Percentiles rank a stretch among this genome's conserved stretches.
These are phyloP conservation scores for Hedya salicella DNA, from an alignment of 2,888 invertebrate species.

Conservation along the genomic window DNA sequence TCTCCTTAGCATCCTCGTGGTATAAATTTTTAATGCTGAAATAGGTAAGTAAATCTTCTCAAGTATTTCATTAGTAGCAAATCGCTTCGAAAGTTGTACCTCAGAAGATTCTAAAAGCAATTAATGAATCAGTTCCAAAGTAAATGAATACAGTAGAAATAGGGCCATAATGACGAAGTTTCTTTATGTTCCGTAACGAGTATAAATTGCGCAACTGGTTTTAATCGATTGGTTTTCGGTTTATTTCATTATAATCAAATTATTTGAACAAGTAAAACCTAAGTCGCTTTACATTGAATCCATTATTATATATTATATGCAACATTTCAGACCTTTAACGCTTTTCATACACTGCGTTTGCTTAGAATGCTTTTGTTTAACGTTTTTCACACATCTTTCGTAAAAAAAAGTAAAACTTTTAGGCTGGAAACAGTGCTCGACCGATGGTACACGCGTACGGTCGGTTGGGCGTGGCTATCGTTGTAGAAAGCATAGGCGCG, in stretches of 20 bases:
- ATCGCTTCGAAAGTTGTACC: constrained; percentile 39
- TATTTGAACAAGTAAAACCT: background rate
- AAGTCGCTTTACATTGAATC: background rate
- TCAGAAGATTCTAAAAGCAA: constrained; percentile 42
- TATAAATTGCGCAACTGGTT: constrained; percentile 26
- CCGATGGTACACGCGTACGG: too few relatives aligned
- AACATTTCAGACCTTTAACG: too few relatives aligned
- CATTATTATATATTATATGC: too few relatives aligned
- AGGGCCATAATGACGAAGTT: constrained; percentile 41
- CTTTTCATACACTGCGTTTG: too few relatives aligned
- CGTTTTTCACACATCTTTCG: too few relatives aligned
- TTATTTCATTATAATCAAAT: background rate
- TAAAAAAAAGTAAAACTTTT: too few relatives aligned
- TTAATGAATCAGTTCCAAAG: constrained; percentile 43
- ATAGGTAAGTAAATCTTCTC: constrained; percentile 33
- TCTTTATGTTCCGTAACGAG: constrained; percentile 36
- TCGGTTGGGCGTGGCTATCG: too few relatives aligned
- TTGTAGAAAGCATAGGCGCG: too few relatives aligned
- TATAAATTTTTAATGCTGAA: constrained; percentile 39
- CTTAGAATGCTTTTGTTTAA: too few relatives aligned
- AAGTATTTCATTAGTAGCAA: constrained; percentile 40
- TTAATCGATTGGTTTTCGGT: constrained; percentile 1
- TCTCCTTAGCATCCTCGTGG: constrained; percentile 26
- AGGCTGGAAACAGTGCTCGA: too few relatives aligned
- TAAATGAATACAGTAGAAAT: constrained; percentile 39